Conservation (phyloP, 1,140 invertebrate species). For the Achroia grisella region DNA sequence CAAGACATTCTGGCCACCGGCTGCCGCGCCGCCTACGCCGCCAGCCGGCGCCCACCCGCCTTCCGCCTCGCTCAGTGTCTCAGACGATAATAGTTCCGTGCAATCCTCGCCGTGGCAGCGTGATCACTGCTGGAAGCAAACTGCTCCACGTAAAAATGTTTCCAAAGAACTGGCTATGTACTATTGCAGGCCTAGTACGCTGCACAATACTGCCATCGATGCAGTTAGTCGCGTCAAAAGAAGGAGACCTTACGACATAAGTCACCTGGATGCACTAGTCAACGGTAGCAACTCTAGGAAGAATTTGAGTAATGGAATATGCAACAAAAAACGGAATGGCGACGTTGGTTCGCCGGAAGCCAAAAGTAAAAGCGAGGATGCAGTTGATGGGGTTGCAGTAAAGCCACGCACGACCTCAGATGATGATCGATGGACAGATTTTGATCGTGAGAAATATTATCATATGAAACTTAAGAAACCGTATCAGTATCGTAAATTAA, state of each 20-base stretch:
- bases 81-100: conserved; percentile 90
- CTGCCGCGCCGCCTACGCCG: conserved; percentile 77
- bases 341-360: conserved; percentile 34
- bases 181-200: conserved; percentile 77
- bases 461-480: conserved; percentile 69
- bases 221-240: conserved; percentile 71
- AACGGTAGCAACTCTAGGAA: conserved; percentile 48
- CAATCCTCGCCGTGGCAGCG: conserved; percentile 91
- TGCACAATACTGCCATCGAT: conserved; percentile 60
- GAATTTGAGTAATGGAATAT: conserved; percentile 56
- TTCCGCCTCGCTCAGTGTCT: conserved; percentile 77
- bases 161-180: conserved; percentile 83
- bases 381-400: conserved; percentile 35
- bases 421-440: conserved; percentile 49
- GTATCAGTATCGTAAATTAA: conserved; percentile 69
- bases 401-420: conserved; percentile 33
- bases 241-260: conserved; percentile 71
- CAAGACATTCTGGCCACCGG: conserved; percentile 88
- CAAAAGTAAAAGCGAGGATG: conserved; percentile 38
- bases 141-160: conserved; percentile 80
- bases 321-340: conserved; percentile 44
- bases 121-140: conserved; percentile 91
- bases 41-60: conserved; percentile 45
- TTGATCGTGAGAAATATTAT: conserved; percentile 59
- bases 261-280: conserved; percentile 30